phyloP scores from a whole-genome alignment of 2,888 invertebrate species.

The Drosophila neutralis region DNA sequence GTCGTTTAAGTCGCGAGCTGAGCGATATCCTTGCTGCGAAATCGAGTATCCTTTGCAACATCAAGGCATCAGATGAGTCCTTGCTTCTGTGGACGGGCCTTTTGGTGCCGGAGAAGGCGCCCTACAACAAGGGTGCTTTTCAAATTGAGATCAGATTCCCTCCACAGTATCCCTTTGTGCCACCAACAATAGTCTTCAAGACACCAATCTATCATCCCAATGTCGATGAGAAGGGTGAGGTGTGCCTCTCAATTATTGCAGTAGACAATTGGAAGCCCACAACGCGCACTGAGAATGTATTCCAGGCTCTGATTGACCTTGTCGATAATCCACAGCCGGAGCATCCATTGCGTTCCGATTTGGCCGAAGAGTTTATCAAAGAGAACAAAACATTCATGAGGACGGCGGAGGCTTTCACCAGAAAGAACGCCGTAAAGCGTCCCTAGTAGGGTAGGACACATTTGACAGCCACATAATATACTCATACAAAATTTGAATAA shows the following conservation, averaged over 20 bases:
- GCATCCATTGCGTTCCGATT: conserved; percentile 97
- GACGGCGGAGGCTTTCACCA: conserved; percentile 99
- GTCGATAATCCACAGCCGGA: conserved; percentile 99
- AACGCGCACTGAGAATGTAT: conserved; percentile 99
- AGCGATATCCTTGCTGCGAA: conserved; percentile 91
- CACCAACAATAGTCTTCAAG: conserved; percentile 98
- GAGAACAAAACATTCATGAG: conserved; percentile 99
- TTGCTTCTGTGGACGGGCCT: conserved; percentile 98
- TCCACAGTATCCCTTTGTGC: conserved; percentile 99
- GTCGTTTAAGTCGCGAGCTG: conserved; percentile 89
- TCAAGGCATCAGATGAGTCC: conserved; percentile 97
- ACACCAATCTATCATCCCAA: conserved; percentile 99
- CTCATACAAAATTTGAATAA: conserved; percentile 21
- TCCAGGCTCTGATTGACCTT: conserved; percentile 97
- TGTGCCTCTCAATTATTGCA: conserved; percentile 98
- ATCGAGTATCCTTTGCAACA: conserved; percentile 95
- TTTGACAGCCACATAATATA: conserved; percentile 12
- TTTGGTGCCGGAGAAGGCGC: conserved; percentile 98
- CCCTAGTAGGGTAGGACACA: conserved; percentile 87
- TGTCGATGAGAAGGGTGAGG: conserved; percentile 99
- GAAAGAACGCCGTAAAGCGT: conserved; percentile 98
- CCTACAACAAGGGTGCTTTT: conserved; percentile 99
- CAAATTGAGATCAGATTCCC: conserved; percentile 99
- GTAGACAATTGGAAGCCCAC: conserved; percentile 99
- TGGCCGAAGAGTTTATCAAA: conserved; percentile 98